A percentile compares a stretch with the other conserved stretches of the same genome.
Conservation (phyloP, 2,797 vertebrate genomes). For the Balearica regulorum region DNA sequence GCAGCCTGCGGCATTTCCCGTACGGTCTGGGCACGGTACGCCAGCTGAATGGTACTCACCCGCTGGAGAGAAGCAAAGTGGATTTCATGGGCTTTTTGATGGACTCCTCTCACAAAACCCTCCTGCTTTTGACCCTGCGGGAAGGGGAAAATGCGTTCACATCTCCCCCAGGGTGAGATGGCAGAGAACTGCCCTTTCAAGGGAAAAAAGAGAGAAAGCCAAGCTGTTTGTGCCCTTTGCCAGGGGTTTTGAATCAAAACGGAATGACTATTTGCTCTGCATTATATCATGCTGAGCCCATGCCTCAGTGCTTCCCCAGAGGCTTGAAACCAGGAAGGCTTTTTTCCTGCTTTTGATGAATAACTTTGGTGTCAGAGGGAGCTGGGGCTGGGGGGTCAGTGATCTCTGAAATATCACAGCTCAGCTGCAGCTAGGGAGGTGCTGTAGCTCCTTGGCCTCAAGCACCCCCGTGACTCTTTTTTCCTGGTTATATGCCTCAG, state of each 20-base stretch:
- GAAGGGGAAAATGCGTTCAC: not conserved
- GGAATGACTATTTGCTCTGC: slow-evolving; percentile 5
- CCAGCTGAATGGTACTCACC: not conserved
- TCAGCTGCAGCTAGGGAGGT: not conserved
- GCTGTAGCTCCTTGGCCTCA: not conserved
- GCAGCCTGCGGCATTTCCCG: not conserved
- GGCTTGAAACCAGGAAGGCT: not conserved
- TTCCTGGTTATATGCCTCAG: not conserved
- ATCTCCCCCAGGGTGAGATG: not conserved
- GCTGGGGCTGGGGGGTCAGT: accelerated
- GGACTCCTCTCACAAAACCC: not conserved
- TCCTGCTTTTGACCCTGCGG: not conserved
- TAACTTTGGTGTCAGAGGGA: not conserved
- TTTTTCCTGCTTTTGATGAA: slow-evolving; percentile 3
- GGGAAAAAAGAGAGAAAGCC: not conserved
- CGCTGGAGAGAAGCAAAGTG: not conserved
- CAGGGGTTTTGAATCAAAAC: not conserved
- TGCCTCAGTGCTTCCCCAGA: not conserved
- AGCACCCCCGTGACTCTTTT: not conserved
- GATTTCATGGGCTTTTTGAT: not conserved
- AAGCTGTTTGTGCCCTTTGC: not conserved
- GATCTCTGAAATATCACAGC: not conserved
- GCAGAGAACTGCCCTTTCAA: not conserved
- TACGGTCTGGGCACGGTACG: not conserved
- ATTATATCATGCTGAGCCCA: not conserved